Base-by-base conservation (phyloP, 2,113 vertebrate genomes). In the Cebidichthys violaceus region DNA sequence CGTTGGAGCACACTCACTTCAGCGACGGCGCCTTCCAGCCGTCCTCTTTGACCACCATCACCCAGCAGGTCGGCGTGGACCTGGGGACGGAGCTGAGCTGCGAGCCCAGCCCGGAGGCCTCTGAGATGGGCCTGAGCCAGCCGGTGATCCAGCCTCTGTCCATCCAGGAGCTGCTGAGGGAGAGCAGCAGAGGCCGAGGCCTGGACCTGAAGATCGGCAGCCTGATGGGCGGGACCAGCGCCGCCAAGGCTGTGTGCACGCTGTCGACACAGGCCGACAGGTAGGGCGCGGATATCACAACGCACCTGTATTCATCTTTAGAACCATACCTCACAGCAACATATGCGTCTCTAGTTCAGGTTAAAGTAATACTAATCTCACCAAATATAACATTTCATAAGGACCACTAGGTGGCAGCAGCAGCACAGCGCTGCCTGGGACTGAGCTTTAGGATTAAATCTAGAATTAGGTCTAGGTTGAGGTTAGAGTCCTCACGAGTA, bases 261-360 rank as follows among this genome's bases (percentile, higher is more conserved):
- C 96, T 99, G 20, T 99, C 98, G 11, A 98, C 98, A 0, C 97
- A 98, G 91, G 97, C 97, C 0, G 98, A 99, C 96, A 97, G 97
- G 93, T 94, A 18, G 27, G 8, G 20, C 47, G 1, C 5, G 50
- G 20, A 72, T 24, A 45, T 61, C 18, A 43, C 61, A 39, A n/a
- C 0, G 4, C 14, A 4, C 1, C 60, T 5, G n/a, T 9, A 37
- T 22, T 64, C 3, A 37, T 64, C 61, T 37, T 20, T 6, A 13
- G 22, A 6, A 64, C 37, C 33, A n/a, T 5, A n/a, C n/a, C n/a
- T n/a, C n/a, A n/a, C n/a, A n/a, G n/a, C n/a, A n/a, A n/a, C n/a
- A n/a, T n/a, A n/a, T n/a, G n/a, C n/a, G n/a, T n/a, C n/a, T n/a
- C n/a, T n/a, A n/a, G n/a, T n/a, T n/a, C n/a, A n/a, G n/a, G n/a